These are phyloP conservation scores for Noctua janthe DNA, from an alignment of 2,888 invertebrate species.

Conservation along the genomic window DNA sequence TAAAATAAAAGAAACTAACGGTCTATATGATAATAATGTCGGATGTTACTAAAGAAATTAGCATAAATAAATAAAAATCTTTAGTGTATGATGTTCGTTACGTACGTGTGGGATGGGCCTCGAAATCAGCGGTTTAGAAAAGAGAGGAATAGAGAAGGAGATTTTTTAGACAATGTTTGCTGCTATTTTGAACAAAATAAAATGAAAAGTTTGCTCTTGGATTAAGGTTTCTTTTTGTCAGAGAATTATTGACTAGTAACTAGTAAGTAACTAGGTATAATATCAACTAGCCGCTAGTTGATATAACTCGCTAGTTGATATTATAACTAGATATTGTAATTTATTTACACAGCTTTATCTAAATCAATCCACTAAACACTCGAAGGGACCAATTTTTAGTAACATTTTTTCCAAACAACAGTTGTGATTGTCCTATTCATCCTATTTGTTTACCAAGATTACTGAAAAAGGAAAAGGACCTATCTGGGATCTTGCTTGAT, in stretches of 20 bases:
- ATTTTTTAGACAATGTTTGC: background rate
- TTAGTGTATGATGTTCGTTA: slow-evolving; percentile 24
- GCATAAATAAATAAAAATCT: slow-evolving; percentile 61
- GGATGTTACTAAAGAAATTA: slow-evolving; percentile 51
- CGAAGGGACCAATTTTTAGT: background rate
- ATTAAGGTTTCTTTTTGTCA: no score
- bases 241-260: no score
- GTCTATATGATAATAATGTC: slow-evolving; percentile 43
- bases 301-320: background rate
- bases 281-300: background rate
- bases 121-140: slow-evolving; percentile 23
- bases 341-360: background rate
- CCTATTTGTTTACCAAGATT: background rate
- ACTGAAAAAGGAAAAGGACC: background rate
- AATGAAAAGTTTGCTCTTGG: background rate
- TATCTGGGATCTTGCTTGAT: background rate
- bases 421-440: background rate
- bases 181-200: background rate
- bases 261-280: no score
- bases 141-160: background rate
- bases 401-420: background rate
- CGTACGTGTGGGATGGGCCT: slow-evolving; percentile 29
- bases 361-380: background rate
- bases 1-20: slow-evolving; percentile 47
- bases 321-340: background rate